Conservation (phyloP, 2,888 invertebrate genomes). For the Trichogramma evanescens region DNA sequence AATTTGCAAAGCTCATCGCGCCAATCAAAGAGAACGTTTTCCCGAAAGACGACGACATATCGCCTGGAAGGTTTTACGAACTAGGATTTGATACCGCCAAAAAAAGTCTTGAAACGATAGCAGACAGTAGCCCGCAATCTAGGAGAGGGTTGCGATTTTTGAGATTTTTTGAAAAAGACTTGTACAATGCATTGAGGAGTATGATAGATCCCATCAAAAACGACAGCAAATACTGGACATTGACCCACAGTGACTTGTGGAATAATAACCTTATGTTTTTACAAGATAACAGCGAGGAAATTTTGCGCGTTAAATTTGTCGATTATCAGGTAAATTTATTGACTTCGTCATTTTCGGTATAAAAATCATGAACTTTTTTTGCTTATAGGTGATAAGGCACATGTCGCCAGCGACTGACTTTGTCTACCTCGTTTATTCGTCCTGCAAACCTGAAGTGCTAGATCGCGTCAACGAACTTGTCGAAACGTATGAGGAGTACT, state of each 20-base stretch:
- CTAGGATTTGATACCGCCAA: constrained; percentile 20
- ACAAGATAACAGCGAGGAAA: constrained; percentile 21
- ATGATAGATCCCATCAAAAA: constrained; percentile 13
- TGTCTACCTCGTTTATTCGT: constrained; percentile 35
- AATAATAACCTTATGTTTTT: constrained; percentile 36
- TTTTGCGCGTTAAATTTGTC: constrained; percentile 27
- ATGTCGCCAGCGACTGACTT: constrained; percentile 33
- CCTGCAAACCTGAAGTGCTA: constrained; percentile 27
- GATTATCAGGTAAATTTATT: constrained; percentile 28
- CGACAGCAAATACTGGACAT: constrained; percentile 26
- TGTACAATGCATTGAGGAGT: constrained; percentile 19
- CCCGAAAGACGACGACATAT: constrained; percentile 21
- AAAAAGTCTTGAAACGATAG: constrained; percentile 23
- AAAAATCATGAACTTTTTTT: neutral
- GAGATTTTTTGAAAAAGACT: constrained; percentile 4
- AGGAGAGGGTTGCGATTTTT: constrained; percentile 7
- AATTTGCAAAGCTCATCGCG: constrained; percentile 25
- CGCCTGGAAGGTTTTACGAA: constrained; percentile 24
- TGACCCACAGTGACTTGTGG: constrained; percentile 37
- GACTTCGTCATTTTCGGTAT: neutral
- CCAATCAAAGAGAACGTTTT: constrained; percentile 29
- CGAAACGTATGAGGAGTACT: constrained; percentile 23
- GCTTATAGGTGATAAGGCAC: constrained; percentile 28
- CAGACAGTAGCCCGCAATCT: neutral
- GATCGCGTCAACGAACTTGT: constrained; percentile 26